Evolutionary conservation across 2,797 vertebrate genomes (phyloP).

Genomic region (Heterohyrax brucei): DNA sequence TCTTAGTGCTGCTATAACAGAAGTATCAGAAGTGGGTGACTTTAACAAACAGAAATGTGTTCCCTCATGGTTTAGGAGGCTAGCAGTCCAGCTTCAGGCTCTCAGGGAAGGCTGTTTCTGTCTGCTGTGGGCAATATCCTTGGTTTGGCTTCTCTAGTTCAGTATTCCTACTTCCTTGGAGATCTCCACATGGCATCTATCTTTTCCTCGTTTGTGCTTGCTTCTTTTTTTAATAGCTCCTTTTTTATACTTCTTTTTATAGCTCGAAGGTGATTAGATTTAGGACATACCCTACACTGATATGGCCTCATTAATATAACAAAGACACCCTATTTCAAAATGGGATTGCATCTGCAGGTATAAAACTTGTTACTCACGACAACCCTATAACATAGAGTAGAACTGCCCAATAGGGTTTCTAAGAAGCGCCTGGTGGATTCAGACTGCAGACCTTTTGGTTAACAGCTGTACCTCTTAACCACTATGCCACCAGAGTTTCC

Average conservation of each 20-base stretch:
- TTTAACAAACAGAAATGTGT: neutral
- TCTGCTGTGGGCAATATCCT: neutral
- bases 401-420: too few relatives aligned
- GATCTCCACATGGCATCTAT: neutral
- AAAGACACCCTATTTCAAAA: neutral
- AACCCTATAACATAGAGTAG: too few relatives aligned
- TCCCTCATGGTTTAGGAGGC: neutral
- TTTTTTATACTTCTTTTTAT: neutral
- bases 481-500: too few relatives aligned
- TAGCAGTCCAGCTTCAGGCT: neutral
- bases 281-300: neutral
- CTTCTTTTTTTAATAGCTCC: neutral
- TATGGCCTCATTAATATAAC: neutral
- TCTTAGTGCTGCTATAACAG: neutral
- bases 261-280: neutral
- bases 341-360: neutral
- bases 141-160: neutral
- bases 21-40: neutral
- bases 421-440: too few relatives aligned
- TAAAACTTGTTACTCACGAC: too few relatives aligned
- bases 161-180: neutral
- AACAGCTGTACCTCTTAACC: too few relatives aligned
- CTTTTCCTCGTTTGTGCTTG: neutral
- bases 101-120: neutral
- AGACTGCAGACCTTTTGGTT: too few relatives aligned